Evolutionary conservation across 2,797 vertebrate species (phyloP).

Genomic region (Rhodeus uyekii): DNA sequence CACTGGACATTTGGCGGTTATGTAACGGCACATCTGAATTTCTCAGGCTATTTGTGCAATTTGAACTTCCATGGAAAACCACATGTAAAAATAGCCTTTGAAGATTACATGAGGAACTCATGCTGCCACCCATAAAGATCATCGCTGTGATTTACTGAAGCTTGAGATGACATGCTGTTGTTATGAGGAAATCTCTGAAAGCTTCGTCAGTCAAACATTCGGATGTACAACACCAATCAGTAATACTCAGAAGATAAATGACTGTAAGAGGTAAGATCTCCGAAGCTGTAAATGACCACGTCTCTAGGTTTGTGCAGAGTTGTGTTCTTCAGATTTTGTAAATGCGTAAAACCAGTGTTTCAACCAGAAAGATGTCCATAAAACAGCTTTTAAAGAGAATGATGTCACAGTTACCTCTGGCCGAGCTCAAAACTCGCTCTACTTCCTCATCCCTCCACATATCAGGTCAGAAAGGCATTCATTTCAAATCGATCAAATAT

Average conservation of each 20-base stretch:
- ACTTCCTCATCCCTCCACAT: no score
- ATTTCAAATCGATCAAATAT: no score
- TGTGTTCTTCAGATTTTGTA: no score
- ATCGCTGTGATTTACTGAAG: neutral
- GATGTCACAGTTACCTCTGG: no score
- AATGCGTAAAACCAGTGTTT: no score
- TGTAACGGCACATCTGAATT: constrained; percentile 72
- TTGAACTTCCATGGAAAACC: constrained; percentile 49
- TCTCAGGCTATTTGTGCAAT: constrained; percentile 64
- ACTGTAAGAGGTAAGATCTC: neutral
- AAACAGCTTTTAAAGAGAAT: no score
- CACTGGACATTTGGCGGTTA: constrained; percentile 67
- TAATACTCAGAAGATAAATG: neutral
- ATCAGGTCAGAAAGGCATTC: no score
- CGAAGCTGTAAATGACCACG: no score
- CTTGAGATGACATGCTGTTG: neutral
- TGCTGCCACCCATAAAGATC: neutral
- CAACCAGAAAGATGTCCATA: no score
- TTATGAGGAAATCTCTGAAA: neutral
- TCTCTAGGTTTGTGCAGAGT: no score
- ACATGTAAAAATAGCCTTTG: constrained; percentile 22
- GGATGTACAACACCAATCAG: neutral
- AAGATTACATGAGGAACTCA: constrained; percentile 4
- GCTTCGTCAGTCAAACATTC: neutral
- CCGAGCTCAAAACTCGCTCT: no score